Base-by-base conservation (phyloP, 2,797 vertebrate genomes). In the Sebastes reedi region DNA sequence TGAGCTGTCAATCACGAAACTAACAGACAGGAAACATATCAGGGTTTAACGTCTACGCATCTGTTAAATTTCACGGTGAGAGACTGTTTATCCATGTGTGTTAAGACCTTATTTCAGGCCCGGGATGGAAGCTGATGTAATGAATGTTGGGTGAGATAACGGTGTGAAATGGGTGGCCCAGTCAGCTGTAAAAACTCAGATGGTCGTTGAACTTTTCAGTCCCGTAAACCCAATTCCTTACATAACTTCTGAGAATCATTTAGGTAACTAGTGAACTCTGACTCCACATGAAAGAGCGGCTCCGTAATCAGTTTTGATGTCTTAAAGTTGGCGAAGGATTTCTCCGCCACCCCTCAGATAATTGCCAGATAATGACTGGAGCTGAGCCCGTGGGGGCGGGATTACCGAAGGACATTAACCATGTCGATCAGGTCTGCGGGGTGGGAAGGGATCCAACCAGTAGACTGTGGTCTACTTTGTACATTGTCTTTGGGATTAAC, bases 401-500 rank as follows among this genome's bases (percentile, higher is more conserved):
- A 92, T 91, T 95, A 91, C 50, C 20, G 70, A 70, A 29, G 39
- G 75, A 89, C 81, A 81, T 91, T 86, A 90, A 90, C 77, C 20
- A 72, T 61, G 67, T 77, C 52, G 27, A 85, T 87, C 67, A n/a
- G 82, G 68, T 82, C 81, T 80, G 32, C 56, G 24, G 61, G 73
- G 67, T 82, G 87, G 87, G 79, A 84, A 75, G 67, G 77, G 72
- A 72, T 90, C 82, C 83, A 84, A 62, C 82, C 62, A 39, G 74
- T 67, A 79, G 81, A 88, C 88, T 88, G 62, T 89, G 83, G 81
- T 87, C 81, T 81, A 91, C 77, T 93, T 92, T 92, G 87, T 89
- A 83, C 91, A 91, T 91, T 92, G 91, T 94, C 87, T 91, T 81
- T 72, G 80, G 90, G 93, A 94, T 94, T 94, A 94, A 82, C 80